These are phyloP conservation scores for Seriola rivoliana DNA, from an alignment of 2,113 vertebrate genomes.

Conservation along the genomic window DNA sequence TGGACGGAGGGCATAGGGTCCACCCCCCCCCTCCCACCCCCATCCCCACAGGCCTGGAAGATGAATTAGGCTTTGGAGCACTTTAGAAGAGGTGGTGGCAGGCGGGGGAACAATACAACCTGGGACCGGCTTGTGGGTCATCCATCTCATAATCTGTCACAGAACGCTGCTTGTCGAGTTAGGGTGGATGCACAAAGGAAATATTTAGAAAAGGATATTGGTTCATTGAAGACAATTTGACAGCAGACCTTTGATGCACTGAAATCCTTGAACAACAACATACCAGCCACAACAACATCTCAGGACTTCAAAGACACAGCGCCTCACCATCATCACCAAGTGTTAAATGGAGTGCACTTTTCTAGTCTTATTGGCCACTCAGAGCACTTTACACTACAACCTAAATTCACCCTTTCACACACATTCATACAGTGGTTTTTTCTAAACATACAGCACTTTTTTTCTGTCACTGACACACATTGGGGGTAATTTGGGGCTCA, in stretches of 20 bases:
- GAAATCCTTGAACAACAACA: neutral
- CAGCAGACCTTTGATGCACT: neutral
- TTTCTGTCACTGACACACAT: too few species aligned
- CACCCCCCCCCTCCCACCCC: constrained; percentile 59
- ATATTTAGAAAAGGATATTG: constrained; percentile 51
- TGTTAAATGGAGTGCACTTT: too few species aligned
- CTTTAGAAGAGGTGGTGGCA: constrained; percentile 73
- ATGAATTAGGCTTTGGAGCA: constrained; percentile 74
- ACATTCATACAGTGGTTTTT: too few species aligned
- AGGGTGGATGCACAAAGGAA: constrained; percentile 55
- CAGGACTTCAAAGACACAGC: neutral
- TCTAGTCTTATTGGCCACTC: too few species aligned
- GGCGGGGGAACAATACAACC: constrained; percentile 75
- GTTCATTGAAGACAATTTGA: constrained; percentile 50
- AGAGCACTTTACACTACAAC: too few species aligned
- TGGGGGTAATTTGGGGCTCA: too few species aligned
- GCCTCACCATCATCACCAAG: neutral
- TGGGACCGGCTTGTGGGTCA: constrained; percentile 74
- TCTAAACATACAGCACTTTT: too few species aligned
- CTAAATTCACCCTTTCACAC: too few species aligned
- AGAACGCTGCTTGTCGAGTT: constrained; percentile 49
- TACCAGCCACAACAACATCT: constrained; percentile 1
- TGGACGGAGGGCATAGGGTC: constrained; percentile 68
- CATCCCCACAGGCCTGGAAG: constrained; percentile 62
- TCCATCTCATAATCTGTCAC: constrained; percentile 72